Conservation (phyloP, 2,888 invertebrate species). For the Lasioglossum vierecki region DNA sequence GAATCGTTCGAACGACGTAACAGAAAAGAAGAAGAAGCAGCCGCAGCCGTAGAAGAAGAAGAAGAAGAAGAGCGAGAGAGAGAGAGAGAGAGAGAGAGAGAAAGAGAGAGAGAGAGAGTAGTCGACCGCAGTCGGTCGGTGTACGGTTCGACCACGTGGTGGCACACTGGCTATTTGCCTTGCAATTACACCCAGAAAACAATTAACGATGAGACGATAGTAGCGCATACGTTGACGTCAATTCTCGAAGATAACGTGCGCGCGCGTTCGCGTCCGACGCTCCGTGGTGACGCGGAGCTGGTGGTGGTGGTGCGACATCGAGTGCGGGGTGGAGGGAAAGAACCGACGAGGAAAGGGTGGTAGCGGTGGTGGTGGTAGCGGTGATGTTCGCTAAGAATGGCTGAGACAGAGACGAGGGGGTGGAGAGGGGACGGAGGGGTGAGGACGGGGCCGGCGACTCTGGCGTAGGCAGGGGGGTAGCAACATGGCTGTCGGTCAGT, state of each 20-base stretch:
- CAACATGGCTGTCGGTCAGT: conserved; percentile 81
- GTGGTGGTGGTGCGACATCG: neutral
- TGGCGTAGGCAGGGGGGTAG: conserved; percentile 73
- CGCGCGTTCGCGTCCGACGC: conserved; percentile 56
- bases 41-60: neutral
- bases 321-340: neutral
- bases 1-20: conserved; percentile 6
- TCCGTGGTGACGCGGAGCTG: neutral
- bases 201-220: conserved; percentile 74
- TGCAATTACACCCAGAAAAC: conserved; percentile 74
- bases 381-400: conserved; percentile 64
- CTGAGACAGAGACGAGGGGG: conserved; percentile 41
- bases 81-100: neutral
- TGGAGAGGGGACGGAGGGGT: conserved; percentile 27
- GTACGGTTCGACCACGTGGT: conserved; percentile 58
- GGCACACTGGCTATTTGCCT: conserved; percentile 66
- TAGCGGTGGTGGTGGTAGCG: conserved; percentile 35
- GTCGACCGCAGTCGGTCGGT: neutral
- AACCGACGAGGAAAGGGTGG: conserved; percentile 17
- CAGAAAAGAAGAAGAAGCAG: neutral
- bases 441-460: conserved; percentile 66
- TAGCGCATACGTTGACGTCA: conserved; percentile 78
- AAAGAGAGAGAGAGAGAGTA: neutral
- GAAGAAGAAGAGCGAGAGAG: too few species aligned
- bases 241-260: conserved; percentile 79